Percentiles rank a stretch among this genome's conserved stretches.
Conservation (phyloP, 1,140 invertebrate genomes). For the Aricia agestis region DNA sequence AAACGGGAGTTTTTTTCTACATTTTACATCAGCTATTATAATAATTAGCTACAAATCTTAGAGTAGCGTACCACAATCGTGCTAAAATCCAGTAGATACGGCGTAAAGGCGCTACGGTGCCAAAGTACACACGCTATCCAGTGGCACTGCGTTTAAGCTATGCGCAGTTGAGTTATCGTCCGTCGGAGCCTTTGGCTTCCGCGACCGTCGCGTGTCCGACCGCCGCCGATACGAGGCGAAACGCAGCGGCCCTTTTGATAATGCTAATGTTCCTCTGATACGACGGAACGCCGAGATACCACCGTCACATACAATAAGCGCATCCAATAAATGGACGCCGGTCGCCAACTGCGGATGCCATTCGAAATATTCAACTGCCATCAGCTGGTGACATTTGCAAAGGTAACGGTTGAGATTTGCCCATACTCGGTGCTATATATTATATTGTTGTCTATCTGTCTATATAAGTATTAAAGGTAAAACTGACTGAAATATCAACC, state of each 20-base stretch:
- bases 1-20: no score
- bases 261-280: constrained; percentile 67
- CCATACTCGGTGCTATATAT: constrained; percentile 7
- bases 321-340: constrained; percentile 53
- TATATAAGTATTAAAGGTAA: no score
- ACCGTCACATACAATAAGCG: constrained; percentile 62
- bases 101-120: not conserved
- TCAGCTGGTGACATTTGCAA: constrained; percentile 30
- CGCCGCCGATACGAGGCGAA: constrained; percentile 54
- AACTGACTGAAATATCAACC: no score
- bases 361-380: constrained; percentile 46
- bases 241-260: constrained; percentile 63
- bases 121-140: not conserved
- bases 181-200: constrained; percentile 59
- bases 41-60: no score
- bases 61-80: not conserved
- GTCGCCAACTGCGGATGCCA: constrained; percentile 47
- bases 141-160: constrained; percentile 40
- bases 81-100: not conserved
- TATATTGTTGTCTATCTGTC: not conserved
- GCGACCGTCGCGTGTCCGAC: constrained; percentile 57
- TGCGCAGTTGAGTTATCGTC: constrained; percentile 62
- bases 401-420: constrained; percentile 18
- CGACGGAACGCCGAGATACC: constrained; percentile 50
- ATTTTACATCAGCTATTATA: no score